phyloP scores from a whole-genome alignment of 1,140 invertebrate species.

The Teleogryllus occipitalis region DNA sequence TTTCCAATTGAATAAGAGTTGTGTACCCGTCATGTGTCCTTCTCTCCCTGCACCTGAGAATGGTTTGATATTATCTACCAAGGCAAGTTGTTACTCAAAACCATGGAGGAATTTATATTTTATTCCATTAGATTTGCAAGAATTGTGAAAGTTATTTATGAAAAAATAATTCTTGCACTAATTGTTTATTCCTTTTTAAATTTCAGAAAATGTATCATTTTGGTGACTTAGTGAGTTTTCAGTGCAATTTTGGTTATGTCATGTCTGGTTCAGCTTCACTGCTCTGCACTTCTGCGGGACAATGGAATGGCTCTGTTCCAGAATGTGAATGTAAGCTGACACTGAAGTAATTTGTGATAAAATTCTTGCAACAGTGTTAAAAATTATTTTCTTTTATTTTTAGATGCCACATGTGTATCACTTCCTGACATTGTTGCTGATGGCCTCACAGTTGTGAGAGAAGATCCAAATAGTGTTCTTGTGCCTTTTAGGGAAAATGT shows the following conservation, averaged over 20 bases:
- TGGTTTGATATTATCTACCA: slow-evolving; percentile 76
- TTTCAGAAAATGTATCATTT: slow-evolving; percentile 67
- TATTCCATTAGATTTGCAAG: no score
- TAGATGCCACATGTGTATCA: slow-evolving; percentile 82
- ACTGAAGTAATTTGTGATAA: neutral
- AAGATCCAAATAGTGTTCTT: slow-evolving; percentile 67
- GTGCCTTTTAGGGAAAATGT: slow-evolving; percentile 86
- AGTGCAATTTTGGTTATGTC: slow-evolving; percentile 92
- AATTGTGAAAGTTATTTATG: no score
- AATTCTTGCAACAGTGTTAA: no score
- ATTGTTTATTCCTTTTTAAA: slow-evolving; percentile 13
- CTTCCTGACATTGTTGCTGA: slow-evolving; percentile 82
- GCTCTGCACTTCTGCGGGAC: slow-evolving; percentile 79
- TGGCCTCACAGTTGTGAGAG: slow-evolving; percentile 64
- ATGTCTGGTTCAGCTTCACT: slow-evolving; percentile 76
- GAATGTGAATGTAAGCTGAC: slow-evolving; percentile 76
- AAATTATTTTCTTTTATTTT: slow-evolving; percentile 26
- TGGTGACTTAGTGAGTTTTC: slow-evolving; percentile 83
- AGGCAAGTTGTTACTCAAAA: slow-evolving; percentile 33
- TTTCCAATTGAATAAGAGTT: slow-evolving; percentile 89
- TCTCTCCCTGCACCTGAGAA: slow-evolving; percentile 73
- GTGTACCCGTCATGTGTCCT: slow-evolving; percentile 87
- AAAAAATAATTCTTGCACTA: no score
- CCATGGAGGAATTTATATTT: no score
- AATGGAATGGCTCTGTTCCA: slow-evolving; percentile 89